A percentile compares a stretch with the other conserved stretches of the same genome.
Conservation (phyloP, 2,888 invertebrate genomes). For the Caenorhabditis japonica region DNA sequence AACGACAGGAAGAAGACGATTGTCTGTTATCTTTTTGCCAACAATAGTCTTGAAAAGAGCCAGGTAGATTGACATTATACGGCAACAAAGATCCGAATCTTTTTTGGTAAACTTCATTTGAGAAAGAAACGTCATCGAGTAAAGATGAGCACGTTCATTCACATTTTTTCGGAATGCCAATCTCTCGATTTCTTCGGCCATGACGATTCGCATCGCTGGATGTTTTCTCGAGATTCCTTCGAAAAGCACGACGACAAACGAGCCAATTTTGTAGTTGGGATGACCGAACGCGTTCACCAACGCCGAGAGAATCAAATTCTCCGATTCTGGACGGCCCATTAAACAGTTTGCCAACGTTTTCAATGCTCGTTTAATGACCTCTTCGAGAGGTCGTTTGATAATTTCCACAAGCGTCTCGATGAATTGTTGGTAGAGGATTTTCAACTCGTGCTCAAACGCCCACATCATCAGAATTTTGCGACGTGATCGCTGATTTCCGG, state of each 20-base stretch:
- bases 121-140: slow-evolving; percentile 90
- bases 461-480: slow-evolving; percentile 80
- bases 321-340: slow-evolving; percentile 87
- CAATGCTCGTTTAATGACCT: slow-evolving; percentile 87
- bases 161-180: slow-evolving; percentile 90
- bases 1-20: slow-evolving; percentile 87
- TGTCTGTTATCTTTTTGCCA: slow-evolving; percentile 84
- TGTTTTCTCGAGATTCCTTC: slow-evolving; percentile 87
- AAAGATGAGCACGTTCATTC: slow-evolving; percentile 89
- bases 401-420: slow-evolving; percentile 83
- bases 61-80: slow-evolving; percentile 91
- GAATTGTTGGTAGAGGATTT: slow-evolving; percentile 84
- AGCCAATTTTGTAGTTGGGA: slow-evolving; percentile 88
- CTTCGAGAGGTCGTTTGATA: slow-evolving; percentile 86
- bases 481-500: slow-evolving; percentile 81
- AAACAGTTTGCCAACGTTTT: slow-evolving; percentile 84
- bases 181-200: slow-evolving; percentile 90
- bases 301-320: slow-evolving; percentile 84
- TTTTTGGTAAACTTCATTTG: slow-evolving; percentile 84
- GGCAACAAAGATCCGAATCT: slow-evolving; percentile 80
- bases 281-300: slow-evolving; percentile 96
- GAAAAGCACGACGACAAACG: slow-evolving; percentile 89
- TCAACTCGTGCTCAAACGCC: slow-evolving; percentile 91
- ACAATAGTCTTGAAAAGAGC: slow-evolving; percentile 88
- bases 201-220: slow-evolving; percentile 91